phyloP scores from a whole-genome alignment of 2,797 vertebrate genomes.

The Peromyscus melanophrys region DNA sequence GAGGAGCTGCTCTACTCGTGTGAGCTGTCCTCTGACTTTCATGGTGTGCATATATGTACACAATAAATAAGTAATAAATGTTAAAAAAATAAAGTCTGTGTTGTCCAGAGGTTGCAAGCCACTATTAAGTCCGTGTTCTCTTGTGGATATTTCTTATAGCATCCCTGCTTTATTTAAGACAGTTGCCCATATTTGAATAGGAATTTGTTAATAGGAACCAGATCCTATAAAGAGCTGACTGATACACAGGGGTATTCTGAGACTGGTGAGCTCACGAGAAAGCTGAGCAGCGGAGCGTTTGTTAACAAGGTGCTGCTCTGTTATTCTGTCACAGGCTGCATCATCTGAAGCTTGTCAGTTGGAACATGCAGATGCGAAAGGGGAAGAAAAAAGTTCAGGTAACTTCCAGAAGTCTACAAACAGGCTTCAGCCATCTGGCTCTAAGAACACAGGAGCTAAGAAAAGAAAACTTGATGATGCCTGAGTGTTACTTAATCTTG shows the following conservation, averaged over 20 bases:
- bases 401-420: constrained; percentile 83
- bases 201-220: constrained; percentile 7
- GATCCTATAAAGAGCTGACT: not conserved
- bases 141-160: not conserved
- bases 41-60: not conserved
- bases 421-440: constrained; percentile 84
- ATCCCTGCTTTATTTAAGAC: not conserved
- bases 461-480: constrained; percentile 88
- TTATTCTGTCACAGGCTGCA: constrained; percentile 90
- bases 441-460: constrained; percentile 90
- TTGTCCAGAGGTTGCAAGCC: not conserved
- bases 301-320: constrained; percentile 56
- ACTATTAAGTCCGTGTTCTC: not conserved
- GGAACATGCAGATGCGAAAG: constrained; percentile 66
- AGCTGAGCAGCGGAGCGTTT: constrained; percentile 37
- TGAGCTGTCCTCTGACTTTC: not conserved
- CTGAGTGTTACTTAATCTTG: constrained; percentile 78
- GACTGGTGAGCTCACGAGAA: constrained; percentile 35
- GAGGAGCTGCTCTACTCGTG: not conserved
- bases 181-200: not conserved
- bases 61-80: not conserved
- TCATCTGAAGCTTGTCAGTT: constrained; percentile 77
- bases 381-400: constrained; percentile 82
- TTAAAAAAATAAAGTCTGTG: not conserved
- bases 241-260: not conserved